phyloP scores from a whole-genome alignment of 2,888 invertebrate species.

The Cephonodes hylas region DNA sequence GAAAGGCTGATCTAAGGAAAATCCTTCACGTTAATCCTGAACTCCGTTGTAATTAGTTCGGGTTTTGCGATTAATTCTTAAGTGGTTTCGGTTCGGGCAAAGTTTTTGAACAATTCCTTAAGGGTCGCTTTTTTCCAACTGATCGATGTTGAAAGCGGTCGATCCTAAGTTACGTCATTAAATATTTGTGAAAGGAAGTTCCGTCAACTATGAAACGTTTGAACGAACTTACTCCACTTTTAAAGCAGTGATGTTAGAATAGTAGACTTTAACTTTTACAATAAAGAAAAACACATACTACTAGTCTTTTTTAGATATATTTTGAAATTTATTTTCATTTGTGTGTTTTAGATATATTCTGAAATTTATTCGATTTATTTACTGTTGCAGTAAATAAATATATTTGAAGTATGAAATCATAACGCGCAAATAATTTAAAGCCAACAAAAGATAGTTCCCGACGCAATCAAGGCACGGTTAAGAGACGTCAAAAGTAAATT shows the following conservation, averaged over 20 bases:
- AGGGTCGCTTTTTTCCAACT: slow-evolving; percentile 39
- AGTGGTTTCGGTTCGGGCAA: slow-evolving; percentile 41
- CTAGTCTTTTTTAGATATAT: too few relatives aligned
- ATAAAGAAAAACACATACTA: too few relatives aligned
- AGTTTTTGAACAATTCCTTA: slow-evolving; percentile 42
- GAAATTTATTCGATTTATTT: neutral
- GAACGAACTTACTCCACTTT: neutral
- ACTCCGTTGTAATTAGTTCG: slow-evolving; percentile 34
- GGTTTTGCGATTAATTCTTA: slow-evolving; percentile 38
- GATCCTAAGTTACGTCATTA: slow-evolving; percentile 24
- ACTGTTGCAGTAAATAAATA: too few relatives aligned
- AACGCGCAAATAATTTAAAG: neutral
- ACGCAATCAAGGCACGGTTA: neutral
- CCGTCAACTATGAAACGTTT: slow-evolving; percentile 11
- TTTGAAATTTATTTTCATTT: neutral
- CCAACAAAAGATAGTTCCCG: neutral
- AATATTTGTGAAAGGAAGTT: slow-evolving; percentile 28
- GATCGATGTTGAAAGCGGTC: slow-evolving; percentile 37
- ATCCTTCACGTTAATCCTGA: slow-evolving; percentile 19
- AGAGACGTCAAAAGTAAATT: neutral
- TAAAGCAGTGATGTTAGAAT: neutral
- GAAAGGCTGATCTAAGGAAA: neutral
- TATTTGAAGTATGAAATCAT: neutral
- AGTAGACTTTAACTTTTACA: too few relatives aligned
- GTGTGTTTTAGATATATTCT: too few relatives aligned